Evolutionary conservation across 2,113 vertebrate genomes (phyloP), one percentile per base, ranked within the genome.

Genomic region (Gila orcuttii): DNA sequence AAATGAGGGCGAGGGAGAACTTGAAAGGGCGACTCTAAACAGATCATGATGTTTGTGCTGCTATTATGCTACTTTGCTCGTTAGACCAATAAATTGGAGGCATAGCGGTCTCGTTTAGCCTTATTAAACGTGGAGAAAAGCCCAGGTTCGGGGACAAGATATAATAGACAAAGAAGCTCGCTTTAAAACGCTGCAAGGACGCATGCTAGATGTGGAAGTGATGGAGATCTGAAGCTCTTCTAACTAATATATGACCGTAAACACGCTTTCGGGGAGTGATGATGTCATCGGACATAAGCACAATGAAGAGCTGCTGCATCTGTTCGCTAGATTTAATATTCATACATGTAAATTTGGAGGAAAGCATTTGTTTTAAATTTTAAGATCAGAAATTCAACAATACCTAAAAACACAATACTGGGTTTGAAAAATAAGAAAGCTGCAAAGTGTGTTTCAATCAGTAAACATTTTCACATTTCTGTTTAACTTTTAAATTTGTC

Each of bases 21-120:
- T 90, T 90, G 88, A 91, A 92, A 92, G 91, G 87, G 71, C 87
- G 55, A 69, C 88, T 85, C 81, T 92, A 90, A 92, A 90, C 87
- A 90, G 79, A 89, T 88, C 91, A 89, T 88, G 85, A 91, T 89
- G 89, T 91, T 91, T 86, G 87, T 87, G 59, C 87, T 64, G 83
- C 86, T 87, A 79, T 89, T 91, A 91, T 86, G 83, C 88, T 76
- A 86, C 86, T 87, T 89, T 88, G 90, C 90, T 91, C 68, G 71
- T 92, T 91, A 91, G 84, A 87, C 85, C 86, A 76, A 89, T 89
- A 89, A 64, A 89, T 91, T 89, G 77, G 87, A 85, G 80, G 79
- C 86, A 88, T 82, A 92, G 83, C 79, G 31, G 82, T 86, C 87
- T 89, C 77, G 87, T 89, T 90, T 90, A 85, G 80, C 88, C 89